Conservation (phyloP, 2,797 vertebrate genomes). For the Acrocephalus scirpaceus region DNA sequence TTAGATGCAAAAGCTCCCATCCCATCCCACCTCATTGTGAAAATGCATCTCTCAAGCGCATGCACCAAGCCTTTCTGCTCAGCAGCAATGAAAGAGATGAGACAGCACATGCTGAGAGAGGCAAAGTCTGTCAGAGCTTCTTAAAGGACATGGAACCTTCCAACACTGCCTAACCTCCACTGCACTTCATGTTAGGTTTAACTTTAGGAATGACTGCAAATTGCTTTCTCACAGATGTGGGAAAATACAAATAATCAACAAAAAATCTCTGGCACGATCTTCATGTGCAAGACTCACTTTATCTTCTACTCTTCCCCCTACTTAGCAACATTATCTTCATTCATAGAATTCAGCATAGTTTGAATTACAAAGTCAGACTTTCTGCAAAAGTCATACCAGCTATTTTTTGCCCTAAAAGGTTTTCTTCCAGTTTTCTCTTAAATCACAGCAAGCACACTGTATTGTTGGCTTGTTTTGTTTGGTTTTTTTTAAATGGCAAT, state of each 20-base stretch:
- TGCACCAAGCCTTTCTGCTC: rapidly evolving
- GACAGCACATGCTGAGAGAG: not conserved
- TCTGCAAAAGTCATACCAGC: not conserved
- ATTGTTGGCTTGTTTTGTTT: not conserved
- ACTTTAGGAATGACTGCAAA: not conserved
- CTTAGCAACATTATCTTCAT: not conserved
- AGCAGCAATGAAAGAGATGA: not conserved
- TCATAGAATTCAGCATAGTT: not conserved
- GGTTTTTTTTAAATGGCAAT: not conserved
- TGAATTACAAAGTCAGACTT: not conserved
- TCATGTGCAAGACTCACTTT: not conserved
- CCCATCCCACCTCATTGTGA: not conserved
- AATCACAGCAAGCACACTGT: not conserved
- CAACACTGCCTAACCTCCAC: not conserved
- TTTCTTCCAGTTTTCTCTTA: not conserved
- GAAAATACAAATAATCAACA: not conserved
- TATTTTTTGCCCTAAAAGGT: not conserved
- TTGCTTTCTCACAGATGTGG: not conserved
- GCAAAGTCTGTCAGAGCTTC: not conserved
- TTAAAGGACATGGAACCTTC: not conserved
- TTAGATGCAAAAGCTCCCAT: not conserved
- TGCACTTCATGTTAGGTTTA: not conserved
- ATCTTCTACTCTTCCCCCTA: not conserved
- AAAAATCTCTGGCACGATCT: not conserved
- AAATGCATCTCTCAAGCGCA: not conserved